Evolutionary conservation across 2,113 vertebrate genomes (phyloP).

Genomic region (Chloroceryle aenea): DNA sequence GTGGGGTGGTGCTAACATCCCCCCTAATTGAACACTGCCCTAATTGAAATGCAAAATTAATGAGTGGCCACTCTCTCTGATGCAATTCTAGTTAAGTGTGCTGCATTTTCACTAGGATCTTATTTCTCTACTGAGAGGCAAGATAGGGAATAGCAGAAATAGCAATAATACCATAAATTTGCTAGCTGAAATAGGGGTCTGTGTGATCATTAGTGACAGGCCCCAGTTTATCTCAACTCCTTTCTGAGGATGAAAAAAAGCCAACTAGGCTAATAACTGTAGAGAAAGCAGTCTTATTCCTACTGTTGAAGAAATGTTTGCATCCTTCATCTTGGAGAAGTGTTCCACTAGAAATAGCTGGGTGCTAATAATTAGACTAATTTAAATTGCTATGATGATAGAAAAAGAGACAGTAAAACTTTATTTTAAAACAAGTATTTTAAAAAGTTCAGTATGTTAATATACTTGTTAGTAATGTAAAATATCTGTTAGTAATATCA

Average conservation of each 20-base stretch:
- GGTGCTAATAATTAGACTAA: not conserved
- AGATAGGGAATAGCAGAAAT: not conserved
- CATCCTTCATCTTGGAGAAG: slow-evolving; percentile 6
- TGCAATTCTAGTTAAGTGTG: not conserved
- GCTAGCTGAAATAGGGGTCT: not conserved
- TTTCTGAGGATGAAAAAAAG: not conserved
- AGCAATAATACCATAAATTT: not conserved
- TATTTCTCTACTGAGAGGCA: not conserved
- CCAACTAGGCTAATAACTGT: not conserved
- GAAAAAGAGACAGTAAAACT: not conserved
- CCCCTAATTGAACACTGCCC: not conserved
- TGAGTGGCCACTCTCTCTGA: not conserved
- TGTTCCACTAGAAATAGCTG: not conserved
- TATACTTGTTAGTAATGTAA: not conserved
- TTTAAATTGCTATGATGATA: not conserved
- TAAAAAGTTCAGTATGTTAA: not conserved
- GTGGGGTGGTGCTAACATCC: not conserved
- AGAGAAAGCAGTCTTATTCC: not conserved
- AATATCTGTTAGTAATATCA: not conserved
- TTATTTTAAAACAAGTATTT: not conserved
- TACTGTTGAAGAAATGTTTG: not conserved
- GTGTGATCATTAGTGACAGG: not conserved
- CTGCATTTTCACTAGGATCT: not conserved
- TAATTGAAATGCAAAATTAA: not conserved
- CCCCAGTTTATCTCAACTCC: not conserved